Conservation (phyloP, 2,797 vertebrate species). For the Thaleichthys pacificus region DNA sequence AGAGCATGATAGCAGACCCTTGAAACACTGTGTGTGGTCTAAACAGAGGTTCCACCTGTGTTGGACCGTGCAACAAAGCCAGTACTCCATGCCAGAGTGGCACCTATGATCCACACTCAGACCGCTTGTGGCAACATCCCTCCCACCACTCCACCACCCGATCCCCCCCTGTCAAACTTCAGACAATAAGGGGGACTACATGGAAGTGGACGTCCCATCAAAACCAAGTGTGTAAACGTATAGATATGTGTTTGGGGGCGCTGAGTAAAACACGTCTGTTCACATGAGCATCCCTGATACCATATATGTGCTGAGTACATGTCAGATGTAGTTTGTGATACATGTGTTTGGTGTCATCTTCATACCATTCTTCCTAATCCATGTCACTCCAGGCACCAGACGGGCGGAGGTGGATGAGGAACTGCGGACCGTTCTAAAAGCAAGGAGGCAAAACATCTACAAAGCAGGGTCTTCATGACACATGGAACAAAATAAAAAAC, state of each 20-base stretch:
- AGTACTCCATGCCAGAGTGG: slow-evolving; percentile 43
- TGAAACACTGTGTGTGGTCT: slow-evolving; percentile 16
- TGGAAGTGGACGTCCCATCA: slow-evolving; percentile 24
- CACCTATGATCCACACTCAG: slow-evolving; percentile 35
- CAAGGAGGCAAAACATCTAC: slow-evolving; percentile 6
- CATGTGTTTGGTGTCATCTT: not conserved
- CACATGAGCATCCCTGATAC: too few relatives aligned
- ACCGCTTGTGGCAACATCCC: not conserved
- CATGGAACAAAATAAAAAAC: not conserved
- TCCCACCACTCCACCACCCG: not conserved
- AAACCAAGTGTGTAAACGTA: not conserved
- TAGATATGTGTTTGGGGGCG: not conserved
- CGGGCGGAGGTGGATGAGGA: slow-evolving; percentile 24
- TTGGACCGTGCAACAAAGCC: not conserved
- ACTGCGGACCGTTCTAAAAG: slow-evolving; percentile 23
- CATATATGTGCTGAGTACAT: too few relatives aligned
- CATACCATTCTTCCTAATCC: not conserved
- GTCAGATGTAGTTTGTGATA: not conserved
- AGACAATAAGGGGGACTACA: slow-evolving; percentile 37
- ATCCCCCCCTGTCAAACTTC: not conserved
- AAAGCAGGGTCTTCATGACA: too few relatives aligned
- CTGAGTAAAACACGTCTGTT: too few relatives aligned
- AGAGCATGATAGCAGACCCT: not conserved
- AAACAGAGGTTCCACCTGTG: slow-evolving; percentile 35
- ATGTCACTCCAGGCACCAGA: slow-evolving; percentile 15